phyloP scores from a whole-genome alignment of 2,113 vertebrate species.

The Myanophis thanlyinensis region DNA sequence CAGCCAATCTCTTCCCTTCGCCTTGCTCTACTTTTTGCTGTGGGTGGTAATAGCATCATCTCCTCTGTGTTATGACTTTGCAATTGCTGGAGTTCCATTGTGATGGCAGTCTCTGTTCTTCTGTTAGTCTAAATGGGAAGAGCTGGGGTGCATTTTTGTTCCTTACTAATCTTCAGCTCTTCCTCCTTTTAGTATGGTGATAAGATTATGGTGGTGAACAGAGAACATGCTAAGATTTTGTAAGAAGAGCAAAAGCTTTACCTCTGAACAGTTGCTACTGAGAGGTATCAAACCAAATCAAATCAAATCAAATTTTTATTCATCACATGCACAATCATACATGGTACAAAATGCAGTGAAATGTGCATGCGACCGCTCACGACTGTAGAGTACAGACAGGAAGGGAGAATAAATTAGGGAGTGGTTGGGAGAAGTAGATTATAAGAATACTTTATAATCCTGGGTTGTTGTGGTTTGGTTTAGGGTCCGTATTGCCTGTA shows the following conservation, averaged over 20 bases:
- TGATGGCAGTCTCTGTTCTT: neutral
- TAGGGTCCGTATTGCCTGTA: too few relatives aligned
- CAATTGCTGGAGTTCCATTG: neutral
- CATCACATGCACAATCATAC: too few relatives aligned
- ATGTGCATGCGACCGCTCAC: too few relatives aligned
- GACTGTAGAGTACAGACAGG: too few relatives aligned
- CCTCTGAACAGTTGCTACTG: neutral
- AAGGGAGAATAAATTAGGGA: too few relatives aligned
- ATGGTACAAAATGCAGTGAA: too few relatives aligned
- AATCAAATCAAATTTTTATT: too few relatives aligned
- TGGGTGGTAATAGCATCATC: neutral
- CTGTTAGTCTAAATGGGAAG: neutral
- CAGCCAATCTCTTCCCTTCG: neutral
- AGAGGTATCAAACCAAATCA: too few relatives aligned
- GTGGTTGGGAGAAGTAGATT: too few relatives aligned
- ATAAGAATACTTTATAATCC: too few relatives aligned
- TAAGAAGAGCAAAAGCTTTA: neutral
- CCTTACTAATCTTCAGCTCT: neutral
- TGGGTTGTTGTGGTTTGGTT: too few relatives aligned
- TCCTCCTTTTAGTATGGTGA: neutral
- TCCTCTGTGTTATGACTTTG: neutral
- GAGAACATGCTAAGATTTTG: neutral
- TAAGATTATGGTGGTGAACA: neutral
- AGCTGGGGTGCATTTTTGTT: neutral
- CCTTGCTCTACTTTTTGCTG: neutral